These are phyloP conservation scores for Chrysaora quinquecirrha DNA, from an alignment of 30 jellyfish, hydroid and myxozoan species.

Conservation along the genomic window DNA sequence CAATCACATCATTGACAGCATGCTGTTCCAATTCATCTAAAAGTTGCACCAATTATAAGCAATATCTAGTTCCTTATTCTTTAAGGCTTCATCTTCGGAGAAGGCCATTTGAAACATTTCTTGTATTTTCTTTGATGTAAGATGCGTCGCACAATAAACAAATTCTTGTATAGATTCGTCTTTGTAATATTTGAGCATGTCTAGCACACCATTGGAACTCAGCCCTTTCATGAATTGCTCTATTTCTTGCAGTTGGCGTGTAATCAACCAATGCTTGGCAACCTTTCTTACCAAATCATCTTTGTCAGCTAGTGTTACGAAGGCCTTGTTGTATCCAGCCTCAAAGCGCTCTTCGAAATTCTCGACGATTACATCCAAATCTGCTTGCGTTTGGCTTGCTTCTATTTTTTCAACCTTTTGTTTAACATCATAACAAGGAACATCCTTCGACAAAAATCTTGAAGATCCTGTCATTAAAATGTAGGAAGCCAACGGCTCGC, in stretches of 20 bases:
- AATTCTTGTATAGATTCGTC: constrained; percentile 1
- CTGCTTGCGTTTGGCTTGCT: too few species aligned
- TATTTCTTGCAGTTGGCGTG: constrained; percentile 20
- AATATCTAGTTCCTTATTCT: background rate
- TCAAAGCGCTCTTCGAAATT: too few species aligned
- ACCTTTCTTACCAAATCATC: background rate
- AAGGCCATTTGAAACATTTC: constrained; percentile 1
- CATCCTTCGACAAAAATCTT: too few species aligned
- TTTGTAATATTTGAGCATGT: constrained; percentile 7
- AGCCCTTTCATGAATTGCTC: constrained; percentile 31
- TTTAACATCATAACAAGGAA: too few species aligned
- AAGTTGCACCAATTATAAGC: background rate
- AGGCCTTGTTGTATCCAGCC: too few species aligned
- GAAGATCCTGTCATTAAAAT: too few species aligned
- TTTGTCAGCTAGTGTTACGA: too few species aligned
- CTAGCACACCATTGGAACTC: constrained; percentile 25
- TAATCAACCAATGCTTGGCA: constrained; percentile 12
- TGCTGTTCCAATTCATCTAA: background rate
- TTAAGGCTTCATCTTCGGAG: background rate
- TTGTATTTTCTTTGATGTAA: constrained; percentile 9
- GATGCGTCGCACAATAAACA: constrained; percentile 15
- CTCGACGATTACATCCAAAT: too few species aligned
- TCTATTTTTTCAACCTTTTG: too few species aligned
- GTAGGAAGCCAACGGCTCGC: too few species aligned
- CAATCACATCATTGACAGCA: background rate